Conservation (phyloP, 2,888 invertebrate species). For the Rhagonycha lutea region DNA sequence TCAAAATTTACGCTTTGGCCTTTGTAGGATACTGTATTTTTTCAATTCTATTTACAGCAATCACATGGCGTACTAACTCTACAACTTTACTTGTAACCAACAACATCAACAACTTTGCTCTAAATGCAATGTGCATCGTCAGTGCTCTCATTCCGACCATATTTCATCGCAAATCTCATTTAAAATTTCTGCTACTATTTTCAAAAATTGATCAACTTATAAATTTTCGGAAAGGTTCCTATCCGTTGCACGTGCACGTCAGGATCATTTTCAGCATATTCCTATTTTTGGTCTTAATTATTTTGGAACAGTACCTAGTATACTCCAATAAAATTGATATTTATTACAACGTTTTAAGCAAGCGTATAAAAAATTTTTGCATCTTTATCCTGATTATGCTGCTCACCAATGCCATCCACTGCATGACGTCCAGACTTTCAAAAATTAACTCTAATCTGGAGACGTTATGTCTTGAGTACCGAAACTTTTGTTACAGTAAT, state of each 20-base stretch:
- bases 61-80: neutral
- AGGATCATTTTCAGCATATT: neutral
- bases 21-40: neutral
- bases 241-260: neutral
- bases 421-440: neutral
- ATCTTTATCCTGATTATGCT: neutral
- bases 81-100: neutral
- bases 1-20: neutral
- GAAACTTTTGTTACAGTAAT: neutral
- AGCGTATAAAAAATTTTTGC: neutral
- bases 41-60: neutral
- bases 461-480: neutral
- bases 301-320: neutral
- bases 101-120: neutral
- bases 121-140: neutral
- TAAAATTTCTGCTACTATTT: neutral
- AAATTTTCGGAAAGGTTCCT: neutral
- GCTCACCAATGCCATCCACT: neutral
- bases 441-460: neutral
- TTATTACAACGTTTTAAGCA: rapidly evolving
- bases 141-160: neutral
- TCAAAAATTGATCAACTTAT: neutral
- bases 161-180: neutral
- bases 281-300: neutral
- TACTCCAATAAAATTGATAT: neutral